phyloP scores from a whole-genome alignment of 2,113 vertebrate genomes.

The Coreoperca whiteheadi region DNA sequence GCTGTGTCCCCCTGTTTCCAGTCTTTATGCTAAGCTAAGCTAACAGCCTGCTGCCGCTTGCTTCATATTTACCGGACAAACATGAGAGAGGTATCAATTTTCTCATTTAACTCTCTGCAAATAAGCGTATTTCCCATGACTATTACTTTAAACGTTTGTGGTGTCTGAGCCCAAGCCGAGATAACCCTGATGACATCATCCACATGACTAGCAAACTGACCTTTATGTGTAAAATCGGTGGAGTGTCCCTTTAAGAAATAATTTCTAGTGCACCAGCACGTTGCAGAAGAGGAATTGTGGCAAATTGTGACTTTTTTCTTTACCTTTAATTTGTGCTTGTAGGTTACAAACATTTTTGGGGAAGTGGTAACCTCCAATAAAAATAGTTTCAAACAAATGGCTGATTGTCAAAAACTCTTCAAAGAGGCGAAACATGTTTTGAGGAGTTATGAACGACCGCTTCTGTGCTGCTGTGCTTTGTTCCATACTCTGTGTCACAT shows the following conservation, averaged over 20 bases:
- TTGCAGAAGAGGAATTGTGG: not conserved
- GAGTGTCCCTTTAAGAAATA: slow-evolving; percentile 25
- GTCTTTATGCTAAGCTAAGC: not conserved
- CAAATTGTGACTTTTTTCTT: too few relatives aligned
- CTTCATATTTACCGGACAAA: not conserved
- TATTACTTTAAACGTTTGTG: not conserved
- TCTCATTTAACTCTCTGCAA: not conserved
- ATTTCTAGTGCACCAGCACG: not conserved
- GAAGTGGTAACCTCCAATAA: not conserved
- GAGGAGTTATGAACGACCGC: slow-evolving; percentile 15
- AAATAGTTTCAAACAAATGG: slow-evolving; percentile 17
- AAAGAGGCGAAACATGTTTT: not conserved
- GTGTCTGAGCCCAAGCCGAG: not conserved
- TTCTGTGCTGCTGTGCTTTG: slow-evolving; percentile 51
- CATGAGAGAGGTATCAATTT: not conserved
- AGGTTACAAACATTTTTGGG: not conserved
- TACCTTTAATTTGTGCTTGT: not conserved
- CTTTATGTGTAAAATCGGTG: not conserved
- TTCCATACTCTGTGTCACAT: slow-evolving; percentile 11
- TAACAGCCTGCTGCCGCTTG: too few relatives aligned
- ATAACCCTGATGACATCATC: not conserved
- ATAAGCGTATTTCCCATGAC: not conserved
- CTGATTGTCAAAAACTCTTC: slow-evolving; percentile 22
- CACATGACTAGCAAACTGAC: not conserved
- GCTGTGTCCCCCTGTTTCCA: not conserved